Percentiles rank a stretch among this genome's conserved stretches.
These are phyloP conservation scores for Xanthia icteritia DNA, from an alignment of 2,888 invertebrate species.

Conservation along the genomic window DNA sequence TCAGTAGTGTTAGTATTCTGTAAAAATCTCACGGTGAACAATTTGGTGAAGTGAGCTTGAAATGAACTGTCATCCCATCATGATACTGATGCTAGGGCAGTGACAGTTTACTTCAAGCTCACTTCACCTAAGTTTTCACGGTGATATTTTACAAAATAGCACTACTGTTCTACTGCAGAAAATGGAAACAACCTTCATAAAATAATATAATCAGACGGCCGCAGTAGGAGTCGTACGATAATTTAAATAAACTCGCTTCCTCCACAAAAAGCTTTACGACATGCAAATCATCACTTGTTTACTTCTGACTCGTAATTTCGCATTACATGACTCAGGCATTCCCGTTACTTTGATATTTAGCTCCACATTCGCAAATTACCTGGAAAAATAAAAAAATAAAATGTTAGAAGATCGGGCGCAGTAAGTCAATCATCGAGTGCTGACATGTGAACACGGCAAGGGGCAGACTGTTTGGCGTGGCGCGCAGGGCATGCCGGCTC, in stretches of 20 bases:
- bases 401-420: slow-evolving; percentile 36
- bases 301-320: slow-evolving; percentile 40
- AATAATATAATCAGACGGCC: slow-evolving; percentile 14
- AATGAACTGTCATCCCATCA: no score
- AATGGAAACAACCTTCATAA: background rate
- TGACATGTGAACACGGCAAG: slow-evolving; percentile 58
- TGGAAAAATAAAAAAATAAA: slow-evolving; percentile 66
- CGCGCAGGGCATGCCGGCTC: slow-evolving; percentile 71
- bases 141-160: no score
- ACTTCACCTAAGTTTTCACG: no score
- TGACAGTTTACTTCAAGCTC: no score
- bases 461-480: slow-evolving; percentile 81
- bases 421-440: slow-evolving; percentile 51
- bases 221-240: background rate
- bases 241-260: slow-evolving; percentile 28
- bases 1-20: no score
- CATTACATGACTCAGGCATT: slow-evolving; percentile 10
- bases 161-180: no score
- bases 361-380: slow-evolving; percentile 64
- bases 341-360: slow-evolving; percentile 17
- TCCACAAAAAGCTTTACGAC: slow-evolving; percentile 2
- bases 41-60: no score
- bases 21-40: no score
- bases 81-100: no score
- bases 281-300: slow-evolving; percentile 53